A percentile compares a stretch with the other conserved stretches of the same genome.
phyloP scores from a whole-genome alignment of 2,888 invertebrate genomes.

The Nephrotoma appendiculata region DNA sequence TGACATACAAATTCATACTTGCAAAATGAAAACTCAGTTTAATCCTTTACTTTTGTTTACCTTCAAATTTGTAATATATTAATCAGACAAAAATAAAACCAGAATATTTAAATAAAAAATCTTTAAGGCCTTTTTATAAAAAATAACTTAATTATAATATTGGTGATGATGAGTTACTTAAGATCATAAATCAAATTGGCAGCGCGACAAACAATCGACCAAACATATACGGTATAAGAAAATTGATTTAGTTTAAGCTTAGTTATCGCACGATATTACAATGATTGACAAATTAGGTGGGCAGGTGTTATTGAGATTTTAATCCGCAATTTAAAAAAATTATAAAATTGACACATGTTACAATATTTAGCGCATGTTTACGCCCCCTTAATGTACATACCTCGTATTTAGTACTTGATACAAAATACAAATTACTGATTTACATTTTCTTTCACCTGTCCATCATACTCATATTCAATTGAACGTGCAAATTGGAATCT shows the following conservation, averaged over 20 bases:
- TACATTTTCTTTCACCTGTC: neutral
- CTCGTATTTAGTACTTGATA: neutral
- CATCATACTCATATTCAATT: neutral
- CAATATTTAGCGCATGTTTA: neutral
- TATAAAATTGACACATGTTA: neutral
- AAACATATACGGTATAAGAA: neutral
- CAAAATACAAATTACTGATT: neutral
- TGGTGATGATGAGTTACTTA: neutral
- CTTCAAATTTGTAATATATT: neutral
- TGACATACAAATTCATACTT: neutral
- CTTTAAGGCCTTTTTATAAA: neutral
- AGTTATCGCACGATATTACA: neutral
- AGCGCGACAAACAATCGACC: neutral
- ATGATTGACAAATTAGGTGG: neutral
- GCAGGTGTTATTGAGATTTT: neutral
- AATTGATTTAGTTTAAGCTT: neutral
- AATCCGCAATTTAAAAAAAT: neutral
- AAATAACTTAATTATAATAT: neutral
- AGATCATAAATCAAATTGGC: neutral
- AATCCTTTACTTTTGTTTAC: neutral
- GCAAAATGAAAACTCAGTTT: neutral
- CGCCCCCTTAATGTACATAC: neutral
- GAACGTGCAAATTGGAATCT: neutral
- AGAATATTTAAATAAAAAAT: neutral
- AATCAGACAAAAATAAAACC: neutral